Evolutionary conservation across 2,797 vertebrate species (phyloP).

Genomic region (Micrastur ruficollis): DNA sequence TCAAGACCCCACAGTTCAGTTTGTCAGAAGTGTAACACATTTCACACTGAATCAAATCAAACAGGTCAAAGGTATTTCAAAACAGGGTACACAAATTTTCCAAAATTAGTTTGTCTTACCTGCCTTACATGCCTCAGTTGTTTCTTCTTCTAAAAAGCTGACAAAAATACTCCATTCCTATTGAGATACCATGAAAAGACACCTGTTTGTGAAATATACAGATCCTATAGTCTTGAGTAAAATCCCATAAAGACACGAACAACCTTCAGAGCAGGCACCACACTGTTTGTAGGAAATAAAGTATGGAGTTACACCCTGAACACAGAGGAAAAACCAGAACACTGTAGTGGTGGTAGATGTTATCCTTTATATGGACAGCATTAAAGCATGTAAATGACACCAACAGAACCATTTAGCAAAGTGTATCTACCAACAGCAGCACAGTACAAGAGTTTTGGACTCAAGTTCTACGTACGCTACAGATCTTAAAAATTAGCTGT

Average conservation of each 20-base stretch:
- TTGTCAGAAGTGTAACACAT: background rate
- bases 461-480: background rate
- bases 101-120: background rate
- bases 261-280: background rate
- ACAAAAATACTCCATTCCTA: background rate
- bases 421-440: background rate
- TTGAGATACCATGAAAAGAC: background rate
- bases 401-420: background rate
- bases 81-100: background rate
- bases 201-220: background rate
- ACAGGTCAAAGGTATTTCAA: background rate
- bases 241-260: background rate
- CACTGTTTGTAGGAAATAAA: background rate
- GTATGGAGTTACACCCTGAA: background rate
- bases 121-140: background rate
- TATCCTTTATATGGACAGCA: background rate
- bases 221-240: background rate
- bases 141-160: background rate
- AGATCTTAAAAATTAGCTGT: background rate
- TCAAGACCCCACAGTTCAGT: background rate
- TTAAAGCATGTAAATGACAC: background rate
- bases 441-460: background rate
- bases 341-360: background rate
- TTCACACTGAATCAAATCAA: background rate
- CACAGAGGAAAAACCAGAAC: background rate